phyloP scores from a whole-genome alignment of 2,797 vertebrate genomes.

The Dendrocincla fuliginosa region DNA sequence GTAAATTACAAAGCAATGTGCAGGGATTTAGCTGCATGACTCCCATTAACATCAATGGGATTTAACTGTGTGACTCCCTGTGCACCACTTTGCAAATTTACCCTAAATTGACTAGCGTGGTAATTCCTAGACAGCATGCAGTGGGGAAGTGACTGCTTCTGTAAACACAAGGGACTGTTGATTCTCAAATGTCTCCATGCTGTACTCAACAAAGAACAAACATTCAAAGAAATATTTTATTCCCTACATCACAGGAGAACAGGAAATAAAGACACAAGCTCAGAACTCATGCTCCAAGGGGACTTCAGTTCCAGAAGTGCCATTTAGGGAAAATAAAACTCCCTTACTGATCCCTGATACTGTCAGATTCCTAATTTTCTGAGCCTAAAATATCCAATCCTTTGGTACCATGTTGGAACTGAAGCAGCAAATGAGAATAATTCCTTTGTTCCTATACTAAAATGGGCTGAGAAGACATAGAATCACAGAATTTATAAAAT shows the following conservation, averaged over 20 bases:
- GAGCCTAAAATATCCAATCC: neutral
- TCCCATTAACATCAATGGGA: slow-evolving; percentile 65
- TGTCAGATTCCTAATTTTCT: neutral
- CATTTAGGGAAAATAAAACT: neutral
- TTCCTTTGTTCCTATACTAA: neutral
- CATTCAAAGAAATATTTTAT: slow-evolving; percentile 53
- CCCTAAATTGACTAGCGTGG: slow-evolving; percentile 52
- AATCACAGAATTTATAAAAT: neutral
- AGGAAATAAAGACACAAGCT: slow-evolving; percentile 17
- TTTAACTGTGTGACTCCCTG: slow-evolving; percentile 48
- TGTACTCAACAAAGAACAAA: slow-evolving; percentile 30
- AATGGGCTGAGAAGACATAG: neutral
- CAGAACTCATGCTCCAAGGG: neutral
- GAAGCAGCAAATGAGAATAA: neutral
- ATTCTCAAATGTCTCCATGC: slow-evolving; percentile 20
- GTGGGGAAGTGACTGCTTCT: slow-evolving; percentile 52
- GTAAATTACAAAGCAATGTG: slow-evolving; percentile 63
- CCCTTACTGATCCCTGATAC: neutral
- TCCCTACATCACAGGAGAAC: slow-evolving; percentile 23
- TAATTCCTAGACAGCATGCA: slow-evolving; percentile 58
- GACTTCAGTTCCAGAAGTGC: neutral
- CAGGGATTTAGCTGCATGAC: slow-evolving; percentile 59
- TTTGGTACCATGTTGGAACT: neutral
- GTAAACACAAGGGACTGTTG: slow-evolving; percentile 49
- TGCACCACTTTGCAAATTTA: slow-evolving; percentile 61